These are phyloP conservation scores for Semaprochilodus insignis DNA, from an alignment of 2,797 vertebrate genomes.

Conservation along the genomic window DNA sequence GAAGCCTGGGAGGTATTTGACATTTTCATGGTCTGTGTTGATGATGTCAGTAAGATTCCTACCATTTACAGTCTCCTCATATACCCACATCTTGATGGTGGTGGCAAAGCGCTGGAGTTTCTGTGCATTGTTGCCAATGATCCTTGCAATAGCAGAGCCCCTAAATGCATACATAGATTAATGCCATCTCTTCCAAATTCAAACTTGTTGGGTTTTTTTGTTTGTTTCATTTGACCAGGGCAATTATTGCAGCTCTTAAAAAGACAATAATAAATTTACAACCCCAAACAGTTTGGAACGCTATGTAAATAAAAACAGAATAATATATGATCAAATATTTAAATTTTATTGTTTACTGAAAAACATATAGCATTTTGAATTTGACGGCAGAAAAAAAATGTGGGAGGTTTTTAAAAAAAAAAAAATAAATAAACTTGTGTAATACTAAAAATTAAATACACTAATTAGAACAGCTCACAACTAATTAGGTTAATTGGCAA, in stretches of 20 bases:
- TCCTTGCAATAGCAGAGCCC: conserved; percentile 92
- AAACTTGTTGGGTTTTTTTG: not conserved
- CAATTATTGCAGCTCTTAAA: not conserved
- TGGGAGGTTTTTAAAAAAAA: no score
- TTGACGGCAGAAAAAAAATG: no score
- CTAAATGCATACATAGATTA: conserved; percentile 67
- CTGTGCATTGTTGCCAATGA: conserved; percentile 87
- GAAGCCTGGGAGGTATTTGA: conserved; percentile 92
- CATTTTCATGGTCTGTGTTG: conserved; percentile 91
- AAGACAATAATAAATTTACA: not conserved
- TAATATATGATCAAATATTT: no score
- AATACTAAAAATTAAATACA: no score
- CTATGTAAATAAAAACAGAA: no score
- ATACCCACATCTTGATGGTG: conserved; percentile 94
- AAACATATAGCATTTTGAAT: no score
- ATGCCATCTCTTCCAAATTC: conserved; percentile 1
- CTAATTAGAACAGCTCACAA: no score
- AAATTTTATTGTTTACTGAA: no score
- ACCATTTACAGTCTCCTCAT: conserved; percentile 87
- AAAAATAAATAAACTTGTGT: no score
- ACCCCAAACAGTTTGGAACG: no score
- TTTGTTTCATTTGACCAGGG: not conserved
- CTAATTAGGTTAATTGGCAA: no score
- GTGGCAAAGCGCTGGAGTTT: conserved; percentile 82
- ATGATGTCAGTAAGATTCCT: conserved; percentile 92